These are phyloP conservation scores for Resseliella maxima DNA, from an alignment of 2,888 invertebrate genomes.

Conservation along the genomic window DNA sequence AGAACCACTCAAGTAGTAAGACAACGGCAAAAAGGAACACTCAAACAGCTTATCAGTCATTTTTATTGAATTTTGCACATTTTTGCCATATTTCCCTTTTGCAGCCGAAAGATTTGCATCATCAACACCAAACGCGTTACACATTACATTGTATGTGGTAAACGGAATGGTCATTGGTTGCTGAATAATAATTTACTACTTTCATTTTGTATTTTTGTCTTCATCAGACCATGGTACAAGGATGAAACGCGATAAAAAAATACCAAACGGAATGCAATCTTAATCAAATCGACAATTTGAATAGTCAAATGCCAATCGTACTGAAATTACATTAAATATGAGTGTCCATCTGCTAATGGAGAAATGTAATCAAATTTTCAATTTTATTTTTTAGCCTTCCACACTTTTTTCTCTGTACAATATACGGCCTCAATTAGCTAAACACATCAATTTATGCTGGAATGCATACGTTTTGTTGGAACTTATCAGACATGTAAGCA, in stretches of 20 bases:
- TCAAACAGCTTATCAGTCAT: slow-evolving; percentile 51
- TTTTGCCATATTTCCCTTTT: slow-evolving; percentile 18
- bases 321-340: background rate
- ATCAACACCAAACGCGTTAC: background rate
- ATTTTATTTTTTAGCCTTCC: background rate
- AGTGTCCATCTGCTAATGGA: slow-evolving; percentile 7
- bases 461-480: too few relatives aligned
- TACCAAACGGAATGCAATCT: background rate
- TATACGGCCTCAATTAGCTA: background rate
- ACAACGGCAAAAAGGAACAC: slow-evolving; percentile 15
- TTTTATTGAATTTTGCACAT: slow-evolving; percentile 26
- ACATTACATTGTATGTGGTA: background rate
- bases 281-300: slow-evolving; percentile 13
- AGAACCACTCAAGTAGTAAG: slow-evolving; percentile 1
- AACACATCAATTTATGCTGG: too few relatives aligned
- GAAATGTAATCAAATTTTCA: slow-evolving; percentile 48
- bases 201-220: background rate
- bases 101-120: slow-evolving; percentile 3
- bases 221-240: background rate
- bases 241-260: background rate
- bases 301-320: slow-evolving; percentile 1
- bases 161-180: background rate
- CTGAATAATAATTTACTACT: background rate
- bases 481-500: too few relatives aligned
- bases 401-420: background rate